phyloP scores from a whole-genome alignment of 2,888 invertebrate genomes.

The Scaptomyza flava region DNA sequence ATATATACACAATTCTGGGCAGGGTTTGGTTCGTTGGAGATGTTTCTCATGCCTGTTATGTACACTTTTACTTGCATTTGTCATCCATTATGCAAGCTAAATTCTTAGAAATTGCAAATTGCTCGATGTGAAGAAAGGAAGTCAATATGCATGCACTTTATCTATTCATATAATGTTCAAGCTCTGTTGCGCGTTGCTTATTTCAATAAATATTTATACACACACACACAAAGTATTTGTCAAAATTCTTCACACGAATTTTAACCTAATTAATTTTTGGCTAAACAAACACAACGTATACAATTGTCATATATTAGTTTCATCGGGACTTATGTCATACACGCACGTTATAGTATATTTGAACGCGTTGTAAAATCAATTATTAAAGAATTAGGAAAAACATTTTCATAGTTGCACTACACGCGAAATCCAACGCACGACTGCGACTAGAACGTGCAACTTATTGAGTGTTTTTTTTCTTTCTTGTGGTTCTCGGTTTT shows the following conservation, averaged over 20 bases:
- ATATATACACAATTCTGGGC: neutral
- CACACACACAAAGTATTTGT: neutral
- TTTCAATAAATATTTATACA: slow-evolving; percentile 10
- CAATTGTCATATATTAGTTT: neutral
- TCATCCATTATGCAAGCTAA: slow-evolving; percentile 60
- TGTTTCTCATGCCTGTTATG: slow-evolving; percentile 8
- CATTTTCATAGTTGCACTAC: slow-evolving; percentile 50
- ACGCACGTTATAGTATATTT: neutral
- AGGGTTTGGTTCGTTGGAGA: neutral
- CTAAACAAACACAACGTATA: neutral
- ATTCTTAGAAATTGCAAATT: neutral
- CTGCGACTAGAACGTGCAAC: slow-evolving; percentile 38
- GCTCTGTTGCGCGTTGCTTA: neutral
- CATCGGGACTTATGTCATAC: neutral
- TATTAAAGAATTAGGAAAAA: slow-evolving; percentile 27
- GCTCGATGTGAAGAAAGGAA: slow-evolving; percentile 5
- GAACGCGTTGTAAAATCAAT: slow-evolving; percentile 19
- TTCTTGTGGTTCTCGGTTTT: slow-evolving; percentile 34
- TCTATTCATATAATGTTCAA: neutral
- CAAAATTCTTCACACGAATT: slow-evolving; percentile 7
- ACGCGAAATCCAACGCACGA: slow-evolving; percentile 54
- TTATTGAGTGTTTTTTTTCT: slow-evolving; percentile 30
- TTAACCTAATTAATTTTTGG: neutral
- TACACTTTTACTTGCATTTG: slow-evolving; percentile 66
- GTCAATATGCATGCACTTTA: neutral